phyloP scores from a whole-genome alignment of 2,113 vertebrate species.

The Hystrix cristata region DNA sequence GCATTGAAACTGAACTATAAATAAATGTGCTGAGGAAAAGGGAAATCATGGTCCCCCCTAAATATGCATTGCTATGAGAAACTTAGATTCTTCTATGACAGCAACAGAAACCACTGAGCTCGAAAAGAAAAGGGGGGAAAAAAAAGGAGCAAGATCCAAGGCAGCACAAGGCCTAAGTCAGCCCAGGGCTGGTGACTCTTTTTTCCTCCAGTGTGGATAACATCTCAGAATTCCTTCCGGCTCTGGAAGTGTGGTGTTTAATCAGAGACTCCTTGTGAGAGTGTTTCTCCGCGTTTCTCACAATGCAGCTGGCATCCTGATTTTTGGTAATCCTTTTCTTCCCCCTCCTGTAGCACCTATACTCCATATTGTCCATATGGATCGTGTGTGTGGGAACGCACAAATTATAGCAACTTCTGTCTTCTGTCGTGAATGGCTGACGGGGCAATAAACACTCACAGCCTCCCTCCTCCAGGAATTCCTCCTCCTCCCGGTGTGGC shows the following conservation, averaged over 20 bases:
- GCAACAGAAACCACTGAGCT: conserved; percentile 13
- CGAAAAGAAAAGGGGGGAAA: background rate
- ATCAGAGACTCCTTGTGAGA: conserved; percentile 41
- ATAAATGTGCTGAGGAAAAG: conserved; percentile 56
- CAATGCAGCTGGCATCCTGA: conserved; percentile 60
- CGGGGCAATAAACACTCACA: conserved; percentile 88
- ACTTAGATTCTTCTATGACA: conserved; percentile 18
- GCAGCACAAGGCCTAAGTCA: background rate
- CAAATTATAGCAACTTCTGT: conserved; percentile 85
- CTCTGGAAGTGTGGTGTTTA: conserved; percentile 37
- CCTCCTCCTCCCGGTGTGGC: conserved; percentile 88
- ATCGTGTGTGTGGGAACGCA: conserved; percentile 59
- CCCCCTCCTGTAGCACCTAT: conserved; percentile 63
- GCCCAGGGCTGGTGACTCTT: background rate
- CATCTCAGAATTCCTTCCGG: conserved; percentile 58
- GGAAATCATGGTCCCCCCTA: background rate
- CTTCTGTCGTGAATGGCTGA: conserved; percentile 88
- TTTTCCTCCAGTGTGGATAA: conserved; percentile 42
- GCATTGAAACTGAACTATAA: conserved; percentile 37
- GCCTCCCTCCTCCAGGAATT: conserved; percentile 87
- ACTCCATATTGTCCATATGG: conserved; percentile 73
- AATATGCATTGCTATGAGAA: background rate
- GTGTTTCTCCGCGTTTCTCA: conserved; percentile 1
- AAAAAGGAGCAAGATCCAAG: background rate
- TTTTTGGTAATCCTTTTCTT: conserved; percentile 48